Evolutionary conservation across 2,113 vertebrate genomes (phyloP), one percentile per base, ranked within the genome.

Genomic region (Propithecus coquereli): DNA sequence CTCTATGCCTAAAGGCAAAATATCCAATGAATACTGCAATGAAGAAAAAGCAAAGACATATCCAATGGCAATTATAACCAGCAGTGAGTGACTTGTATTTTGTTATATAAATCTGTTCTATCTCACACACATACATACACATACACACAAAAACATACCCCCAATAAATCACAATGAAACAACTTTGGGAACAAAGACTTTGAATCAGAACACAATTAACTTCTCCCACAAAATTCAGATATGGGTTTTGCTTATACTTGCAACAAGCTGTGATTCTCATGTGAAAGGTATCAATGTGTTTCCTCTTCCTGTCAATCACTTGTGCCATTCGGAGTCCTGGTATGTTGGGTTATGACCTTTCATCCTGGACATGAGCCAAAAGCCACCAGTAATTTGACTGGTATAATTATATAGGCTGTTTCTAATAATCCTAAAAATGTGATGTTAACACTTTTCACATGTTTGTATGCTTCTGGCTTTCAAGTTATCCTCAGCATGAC

Each of bases 221-320:
- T 99, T 99, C 99, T 99, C 99, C 99, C 99, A 99, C 98, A 99
- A 99, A 98, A 98, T 98, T 98, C 98, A 98, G 93, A 97, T 98
- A 98, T 96, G 97, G 97, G 96, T 98, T 98, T 99, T 99, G 98
- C 98, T 99, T 99, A 97, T 97, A 98, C 98, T 98, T 98, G 98
- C 98, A 99, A 98, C 99, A 99, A 99, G 99, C 99, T 99, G 99
- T 98, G 99, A 99, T 99, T 99, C 99, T 99, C 99, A 99, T 96
- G 99, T 99, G 99, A 99, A 99, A 99, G 98, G 98, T 99, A 99
- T 99, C 99, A 98, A 97, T 97, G 97, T 98, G 98, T 98, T 99
- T 99, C 99, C 99, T 99, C 98, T 98, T 98, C 97, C 99, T 99
- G 99, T 99, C 99, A 99, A 99, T 99, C 99, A 99, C 97, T 92